Base-by-base conservation (phyloP, 2,888 invertebrate genomes). In the Acanthosepion esculentum region DNA sequence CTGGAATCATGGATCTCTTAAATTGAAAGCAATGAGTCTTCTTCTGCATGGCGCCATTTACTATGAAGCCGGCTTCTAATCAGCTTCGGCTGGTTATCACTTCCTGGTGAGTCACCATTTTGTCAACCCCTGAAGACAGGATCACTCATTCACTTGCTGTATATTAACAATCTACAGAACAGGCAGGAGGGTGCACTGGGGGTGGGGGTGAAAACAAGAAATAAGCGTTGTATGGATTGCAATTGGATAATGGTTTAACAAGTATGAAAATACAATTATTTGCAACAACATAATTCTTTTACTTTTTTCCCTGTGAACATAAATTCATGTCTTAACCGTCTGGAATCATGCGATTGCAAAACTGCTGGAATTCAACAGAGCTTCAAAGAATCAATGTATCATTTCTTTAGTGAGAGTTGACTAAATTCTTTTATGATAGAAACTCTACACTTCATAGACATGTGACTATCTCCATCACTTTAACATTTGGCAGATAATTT, bases 41-140 rank as follows among this genome's bases (percentile, higher is more conserved):
- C 78, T 78, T 78, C 15, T 78, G n/a, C n/a, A 33, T 78, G 78
- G 78, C 78, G 78, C 78, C 78, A 33, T 78, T 78, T 78, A 12
- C 78, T 33, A 78, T n/a, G 20, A n/a, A 78, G 33, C 78, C 29
- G 15, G 29, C 29, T 78, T 78, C 78, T 78, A 78, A 78, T 78
- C 78, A 78, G 78, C 78, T 78, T 78, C n/a, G n/a, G 1, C n/a
- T 33, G 12, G 78, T 78, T n/a, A 78, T 78, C 78, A 78, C n/a
- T 78, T 78, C n/a, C 78, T 78, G 78, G 78, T 78, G 78, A 78
- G 78, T 78, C 78, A 78, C 78, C 78, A n/a, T 78, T 78, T 78
- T 78, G 78, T 78, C 78, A 78, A 78, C 78, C 78, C 33, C n/a
- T 78, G 33, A 12, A 78, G 78, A 78, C 78, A 33, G 78, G 15